A percentile compares a stretch with the other conserved stretches of the same genome.
phyloP scores from a whole-genome alignment of 2,888 invertebrate species.

The Nomada lathburiana region DNA sequence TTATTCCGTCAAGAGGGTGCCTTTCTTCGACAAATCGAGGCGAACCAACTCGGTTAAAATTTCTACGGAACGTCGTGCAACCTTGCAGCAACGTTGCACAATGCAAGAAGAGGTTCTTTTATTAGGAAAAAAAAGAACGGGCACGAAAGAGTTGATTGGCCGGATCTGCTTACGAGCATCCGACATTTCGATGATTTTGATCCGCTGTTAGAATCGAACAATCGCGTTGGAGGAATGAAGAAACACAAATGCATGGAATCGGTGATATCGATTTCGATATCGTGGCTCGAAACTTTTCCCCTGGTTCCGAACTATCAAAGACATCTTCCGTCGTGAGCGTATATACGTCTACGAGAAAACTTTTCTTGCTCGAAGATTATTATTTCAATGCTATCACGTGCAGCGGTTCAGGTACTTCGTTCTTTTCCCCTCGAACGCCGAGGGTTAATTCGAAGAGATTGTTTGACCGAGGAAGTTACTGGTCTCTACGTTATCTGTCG shows the following conservation, averaged over 20 bases:
- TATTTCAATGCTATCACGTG: background rate
- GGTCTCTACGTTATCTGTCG: background rate
- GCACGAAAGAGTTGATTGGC: conserved; percentile 16
- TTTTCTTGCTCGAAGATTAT: background rate
- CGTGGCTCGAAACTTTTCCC: background rate
- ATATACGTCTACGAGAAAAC: background rate
- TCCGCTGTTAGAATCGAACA: background rate
- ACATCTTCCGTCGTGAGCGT: background rate
- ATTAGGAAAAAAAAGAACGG: background rate
- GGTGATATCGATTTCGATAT: background rate
- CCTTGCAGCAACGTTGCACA: conserved; percentile 14
- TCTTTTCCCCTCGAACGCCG: background rate
- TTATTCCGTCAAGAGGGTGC: background rate
- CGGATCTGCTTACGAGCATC: conserved; percentile 13
- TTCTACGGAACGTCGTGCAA: background rate
- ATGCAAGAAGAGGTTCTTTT: conserved; percentile 4
- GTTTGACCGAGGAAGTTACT: background rate
- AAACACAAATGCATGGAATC: background rate
- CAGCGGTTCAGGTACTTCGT: background rate
- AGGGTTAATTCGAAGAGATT: background rate
- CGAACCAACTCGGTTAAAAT: conserved; percentile 4
- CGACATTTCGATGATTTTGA: conserved; percentile 3
- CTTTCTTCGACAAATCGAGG: conserved; percentile 13
- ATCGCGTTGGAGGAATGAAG: background rate
- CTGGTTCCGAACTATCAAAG: background rate